A percentile compares a stretch with the other conserved stretches of the same genome.
phyloP scores from a whole-genome alignment of 2,888 invertebrate species.

The Sarcophaga rosellei region DNA sequence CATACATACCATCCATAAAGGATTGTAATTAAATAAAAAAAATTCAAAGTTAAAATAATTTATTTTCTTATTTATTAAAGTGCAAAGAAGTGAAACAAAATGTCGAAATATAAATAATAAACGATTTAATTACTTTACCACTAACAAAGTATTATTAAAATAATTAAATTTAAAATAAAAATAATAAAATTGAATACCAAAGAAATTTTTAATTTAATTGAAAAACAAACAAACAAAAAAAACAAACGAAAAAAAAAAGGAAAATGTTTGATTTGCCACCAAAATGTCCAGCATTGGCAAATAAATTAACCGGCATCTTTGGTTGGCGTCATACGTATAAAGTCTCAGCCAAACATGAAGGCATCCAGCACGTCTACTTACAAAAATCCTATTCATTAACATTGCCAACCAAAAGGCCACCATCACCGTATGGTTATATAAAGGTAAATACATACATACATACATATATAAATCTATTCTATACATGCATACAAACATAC shows the following conservation, averaged over 20 bases:
- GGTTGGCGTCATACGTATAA: conserved; percentile 91
- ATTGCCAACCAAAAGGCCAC: conserved; percentile 78
- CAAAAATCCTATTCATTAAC: conserved; percentile 81
- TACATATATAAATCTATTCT: not conserved
- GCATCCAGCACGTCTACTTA: conserved; percentile 81
- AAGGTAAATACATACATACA: conserved; percentile 75
- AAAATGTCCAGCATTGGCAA: conserved; percentile 89
- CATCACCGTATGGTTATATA: conserved; percentile 75
- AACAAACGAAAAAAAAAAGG: conserved; percentile 6
- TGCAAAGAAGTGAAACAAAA: conserved; percentile 16
- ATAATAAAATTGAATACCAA: conserved; percentile 44
- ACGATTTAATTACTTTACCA: not conserved
- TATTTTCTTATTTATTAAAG: not conserved
- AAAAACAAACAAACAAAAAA: not conserved
- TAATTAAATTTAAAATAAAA: conserved; percentile 37
- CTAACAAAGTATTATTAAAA: conserved; percentile 48
- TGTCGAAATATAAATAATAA: not conserved
- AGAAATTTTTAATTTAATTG: conserved; percentile 12
- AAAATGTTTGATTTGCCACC: conserved; percentile 85
- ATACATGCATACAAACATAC: not conserved
- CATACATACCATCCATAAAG: not conserved
- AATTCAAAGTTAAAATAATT: not conserved
- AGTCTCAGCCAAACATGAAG: conserved; percentile 88
- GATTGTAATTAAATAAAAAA: too few species aligned
- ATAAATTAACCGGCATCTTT: conserved; percentile 89